phyloP scores from a whole-genome alignment of 1,140 invertebrate genomes.

The Diorhabda sublineata region DNA sequence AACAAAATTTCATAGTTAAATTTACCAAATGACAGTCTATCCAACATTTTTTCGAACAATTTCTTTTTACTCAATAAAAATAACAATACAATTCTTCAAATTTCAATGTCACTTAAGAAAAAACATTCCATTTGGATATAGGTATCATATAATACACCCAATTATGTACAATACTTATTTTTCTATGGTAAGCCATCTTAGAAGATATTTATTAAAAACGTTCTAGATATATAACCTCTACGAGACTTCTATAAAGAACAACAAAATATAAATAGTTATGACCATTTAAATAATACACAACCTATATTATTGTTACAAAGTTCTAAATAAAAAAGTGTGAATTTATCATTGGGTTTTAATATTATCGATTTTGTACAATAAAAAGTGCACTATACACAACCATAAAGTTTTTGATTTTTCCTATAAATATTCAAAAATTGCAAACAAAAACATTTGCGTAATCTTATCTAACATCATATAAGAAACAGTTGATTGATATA shows the following conservation, averaged over 20 bases:
- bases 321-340: not conserved
- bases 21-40: too few species aligned
- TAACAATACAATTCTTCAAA: not conserved
- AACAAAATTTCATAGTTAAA: too few species aligned
- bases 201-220: slow-evolving; percentile 20
- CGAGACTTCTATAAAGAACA: slow-evolving; percentile 4
- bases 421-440: slow-evolving; percentile 6
- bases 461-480: not conserved
- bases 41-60: too few species aligned
- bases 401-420: slow-evolving; percentile 14
- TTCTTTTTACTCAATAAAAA: too few species aligned
- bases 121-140: slow-evolving; percentile 13
- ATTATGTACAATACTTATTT: slow-evolving; percentile 34
- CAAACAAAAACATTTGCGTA: not conserved
- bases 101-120: slow-evolving; percentile 1
- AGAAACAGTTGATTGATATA: too few species aligned
- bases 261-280: slow-evolving; percentile 11
- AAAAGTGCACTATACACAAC: slow-evolving; percentile 27
- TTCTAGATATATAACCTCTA: slow-evolving; percentile 23
- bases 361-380: slow-evolving; percentile 7
- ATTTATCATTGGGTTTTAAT: not conserved
- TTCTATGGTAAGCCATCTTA: not conserved
- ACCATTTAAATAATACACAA: slow-evolving; percentile 13
- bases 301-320: slow-evolving; percentile 8
- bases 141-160: slow-evolving; percentile 20